Conservation (phyloP, 2,113 vertebrate genomes). For the Nansenia antarctica region DNA sequence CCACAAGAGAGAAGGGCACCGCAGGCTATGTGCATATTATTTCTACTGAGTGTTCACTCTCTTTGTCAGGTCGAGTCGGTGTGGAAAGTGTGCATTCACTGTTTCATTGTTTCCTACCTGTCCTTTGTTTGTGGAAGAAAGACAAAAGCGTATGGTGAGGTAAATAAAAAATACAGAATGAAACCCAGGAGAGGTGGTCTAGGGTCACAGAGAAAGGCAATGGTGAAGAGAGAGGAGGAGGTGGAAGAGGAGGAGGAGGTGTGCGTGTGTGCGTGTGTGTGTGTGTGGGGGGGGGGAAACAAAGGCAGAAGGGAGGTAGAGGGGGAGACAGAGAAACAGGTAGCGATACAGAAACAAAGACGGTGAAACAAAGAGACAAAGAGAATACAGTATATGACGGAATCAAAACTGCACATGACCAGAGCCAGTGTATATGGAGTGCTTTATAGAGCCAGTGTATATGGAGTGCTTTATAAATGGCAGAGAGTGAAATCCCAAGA, state of each 20-base stretch:
- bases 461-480: background rate
- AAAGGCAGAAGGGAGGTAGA: constrained; percentile 54
- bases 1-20: constrained; percentile 46
- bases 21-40: constrained; percentile 54
- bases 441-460: background rate
- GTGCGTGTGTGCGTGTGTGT: constrained; percentile 10
- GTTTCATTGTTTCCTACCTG: constrained; percentile 50
- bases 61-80: no score
- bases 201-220: no score
- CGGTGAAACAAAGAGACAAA: background rate
- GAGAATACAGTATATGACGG: background rate
- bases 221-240: constrained; percentile 38
- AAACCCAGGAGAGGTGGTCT: constrained; percentile 54
- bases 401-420: background rate
- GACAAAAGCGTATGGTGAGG: constrained; percentile 33
- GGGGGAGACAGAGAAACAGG: background rate
- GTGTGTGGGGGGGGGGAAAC: constrained; percentile 22
- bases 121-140: constrained; percentile 51
- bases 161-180: constrained; percentile 51
- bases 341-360: background rate
- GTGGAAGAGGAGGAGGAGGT: constrained; percentile 45
- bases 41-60: constrained; percentile 28
- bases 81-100: constrained; percentile 27
- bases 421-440: background rate
- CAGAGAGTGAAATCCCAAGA: background rate